Base-by-base conservation (phyloP, 1,140 invertebrate genomes). In the Manduca sexta region DNA sequence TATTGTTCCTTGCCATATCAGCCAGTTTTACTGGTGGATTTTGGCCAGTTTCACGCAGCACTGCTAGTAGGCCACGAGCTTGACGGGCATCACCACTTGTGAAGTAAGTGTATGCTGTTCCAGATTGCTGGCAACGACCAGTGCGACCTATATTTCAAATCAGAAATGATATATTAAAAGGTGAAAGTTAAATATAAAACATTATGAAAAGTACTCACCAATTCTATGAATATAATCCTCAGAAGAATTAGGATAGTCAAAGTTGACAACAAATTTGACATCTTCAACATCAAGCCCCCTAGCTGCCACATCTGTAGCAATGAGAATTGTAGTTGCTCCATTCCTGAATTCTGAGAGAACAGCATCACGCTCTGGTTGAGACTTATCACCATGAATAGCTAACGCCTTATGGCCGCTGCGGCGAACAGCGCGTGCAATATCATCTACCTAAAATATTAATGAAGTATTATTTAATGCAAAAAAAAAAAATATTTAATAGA, bases 171-270 rank as follows among this genome's bases (percentile, higher is more conserved):
- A 10, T 17, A 17, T 40, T 17, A 17, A 4, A 12, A 12, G 8
- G 8, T 12, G 2, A 35, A 35, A 11, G 11, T 5, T 11, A 11
- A 35, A 35, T 3, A 35, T 12, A 35, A 12, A 11, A n/a, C 33
- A 7, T 1, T 7, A n/a, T 40, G 17, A 10, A 15, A 10, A 35
- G 29, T 13, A 55, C 91, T 88, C 81, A 65, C 98, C 98, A 87
- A 99, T 99, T 68, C 98, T 91, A 84, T 99, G 98, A 56, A 99
- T 96, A 85, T 99, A 99, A 87, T 99, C 98, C 86, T 99, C 98
- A 21, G 96, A 97, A 45, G 95, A 96, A 72, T 97, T 97, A 0
- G 98, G 98, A 86, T 99, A 99, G 88, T 99, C 98, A 79, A 93
- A 99, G 78, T 99, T 99, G 43, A 99, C 96, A 4, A 99, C 98